Evolutionary conservation across 1,140 invertebrate genomes (phyloP).

Genomic region (Leptopilina clavipes): DNA sequence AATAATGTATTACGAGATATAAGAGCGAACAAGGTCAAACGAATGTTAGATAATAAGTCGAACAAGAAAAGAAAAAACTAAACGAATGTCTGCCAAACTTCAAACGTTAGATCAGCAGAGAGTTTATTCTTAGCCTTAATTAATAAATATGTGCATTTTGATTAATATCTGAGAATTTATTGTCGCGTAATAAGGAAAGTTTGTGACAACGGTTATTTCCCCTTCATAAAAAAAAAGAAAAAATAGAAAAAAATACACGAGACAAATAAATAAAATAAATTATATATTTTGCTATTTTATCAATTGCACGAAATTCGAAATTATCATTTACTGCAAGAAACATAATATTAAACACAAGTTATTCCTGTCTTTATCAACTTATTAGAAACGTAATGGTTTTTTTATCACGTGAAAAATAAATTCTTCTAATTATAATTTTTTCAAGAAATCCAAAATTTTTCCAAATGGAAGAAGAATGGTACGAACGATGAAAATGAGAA

Average conservation of each 20-base stretch:
- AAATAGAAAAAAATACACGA: background rate
- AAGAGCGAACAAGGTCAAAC: constrained; percentile 8
- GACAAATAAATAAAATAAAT: no score
- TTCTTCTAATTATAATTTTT: no score
- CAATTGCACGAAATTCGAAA: no score
- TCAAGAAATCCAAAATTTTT: background rate
- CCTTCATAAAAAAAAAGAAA: background rate
- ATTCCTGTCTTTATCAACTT: no score
- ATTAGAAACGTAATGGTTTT: no score
- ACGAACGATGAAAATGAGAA: background rate
- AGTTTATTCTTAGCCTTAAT: background rate
- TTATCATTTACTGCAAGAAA: no score
- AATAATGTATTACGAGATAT: constrained; percentile 6
- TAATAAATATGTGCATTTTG: background rate
- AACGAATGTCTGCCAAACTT: constrained; percentile 11
- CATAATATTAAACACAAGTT: no score
- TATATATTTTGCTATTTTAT: no score
- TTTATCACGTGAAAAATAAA: no score
- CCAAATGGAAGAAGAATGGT: background rate
- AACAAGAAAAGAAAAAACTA: background rate
- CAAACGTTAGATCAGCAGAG: background rate
- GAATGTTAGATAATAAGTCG: constrained; percentile 16
- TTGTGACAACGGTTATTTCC: background rate
- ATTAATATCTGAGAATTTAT: background rate
- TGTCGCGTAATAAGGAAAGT: background rate